Evolutionary conservation across 2,797 vertebrate species (phyloP).

Genomic region (Stomatorhinus walkeri): DNA sequence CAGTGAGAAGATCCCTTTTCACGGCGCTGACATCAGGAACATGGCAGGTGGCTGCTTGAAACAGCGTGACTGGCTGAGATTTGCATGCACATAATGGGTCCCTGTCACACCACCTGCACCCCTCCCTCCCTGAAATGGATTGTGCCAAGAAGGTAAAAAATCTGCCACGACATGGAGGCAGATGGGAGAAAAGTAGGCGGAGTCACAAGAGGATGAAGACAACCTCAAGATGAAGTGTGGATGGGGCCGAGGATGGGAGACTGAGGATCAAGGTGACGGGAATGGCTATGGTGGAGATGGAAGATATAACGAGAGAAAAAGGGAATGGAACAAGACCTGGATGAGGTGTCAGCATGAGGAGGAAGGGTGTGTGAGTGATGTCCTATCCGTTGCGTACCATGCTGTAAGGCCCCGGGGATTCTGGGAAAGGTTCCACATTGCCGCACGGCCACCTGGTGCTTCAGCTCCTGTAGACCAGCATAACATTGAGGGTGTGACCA

Average conservation of each 20-base stretch:
- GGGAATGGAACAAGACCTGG: background rate
- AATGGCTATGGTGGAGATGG: background rate
- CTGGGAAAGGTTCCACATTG: background rate
- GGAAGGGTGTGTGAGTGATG: background rate
- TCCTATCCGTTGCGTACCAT: background rate
- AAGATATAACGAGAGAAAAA: background rate
- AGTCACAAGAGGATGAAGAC: background rate
- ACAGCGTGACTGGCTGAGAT: background rate
- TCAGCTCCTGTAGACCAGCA: background rate
- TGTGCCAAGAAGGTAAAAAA: background rate
- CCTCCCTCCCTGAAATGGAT: background rate
- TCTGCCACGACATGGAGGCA: background rate
- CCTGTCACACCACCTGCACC: background rate
- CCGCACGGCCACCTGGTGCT: background rate
- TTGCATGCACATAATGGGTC: background rate
- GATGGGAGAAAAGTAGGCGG: background rate
- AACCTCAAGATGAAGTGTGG: background rate
- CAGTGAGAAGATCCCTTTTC: background rate
- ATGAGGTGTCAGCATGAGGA: background rate
- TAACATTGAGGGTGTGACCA: background rate
- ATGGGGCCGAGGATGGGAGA: background rate
- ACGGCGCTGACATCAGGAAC: background rate
- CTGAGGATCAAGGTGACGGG: background rate
- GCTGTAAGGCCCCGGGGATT: background rate
- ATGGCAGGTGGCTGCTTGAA: background rate